Evolutionary conservation across 1,140 invertebrate genomes (phyloP).

Genomic region (Camponotus vicinus): DNA sequence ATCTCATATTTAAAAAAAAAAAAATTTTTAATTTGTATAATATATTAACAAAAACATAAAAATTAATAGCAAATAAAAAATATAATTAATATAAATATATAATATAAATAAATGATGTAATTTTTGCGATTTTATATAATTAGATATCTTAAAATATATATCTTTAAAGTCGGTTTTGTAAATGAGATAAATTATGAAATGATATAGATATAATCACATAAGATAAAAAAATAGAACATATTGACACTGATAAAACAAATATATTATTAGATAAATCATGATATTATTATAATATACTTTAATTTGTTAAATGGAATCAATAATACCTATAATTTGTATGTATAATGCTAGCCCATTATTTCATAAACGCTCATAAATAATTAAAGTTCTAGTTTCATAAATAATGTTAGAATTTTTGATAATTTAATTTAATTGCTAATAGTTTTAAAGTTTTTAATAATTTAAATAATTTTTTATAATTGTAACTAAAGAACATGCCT

Average conservation of each 20-base stretch:
- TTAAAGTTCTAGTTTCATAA: too few species aligned
- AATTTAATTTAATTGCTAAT: too few species aligned
- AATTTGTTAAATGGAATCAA: neutral
- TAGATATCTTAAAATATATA: neutral
- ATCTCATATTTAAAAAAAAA: neutral
- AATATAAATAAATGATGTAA: neutral
- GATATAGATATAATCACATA: neutral
- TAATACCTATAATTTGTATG: neutral
- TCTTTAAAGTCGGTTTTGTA: neutral
- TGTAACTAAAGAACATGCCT: too few species aligned
- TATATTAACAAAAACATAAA: neutral
- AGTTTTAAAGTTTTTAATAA: too few species aligned
- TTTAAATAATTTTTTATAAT: too few species aligned
- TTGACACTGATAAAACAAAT: neutral
- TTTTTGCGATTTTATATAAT: neutral
- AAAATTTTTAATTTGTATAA: neutral
- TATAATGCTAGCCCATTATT: too few species aligned
- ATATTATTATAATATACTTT: neutral
- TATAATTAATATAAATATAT: too few species aligned
- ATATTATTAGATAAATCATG: neutral
- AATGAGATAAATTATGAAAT: neutral
- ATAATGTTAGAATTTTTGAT: too few species aligned
- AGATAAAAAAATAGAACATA: neutral
- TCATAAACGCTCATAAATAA: too few species aligned
- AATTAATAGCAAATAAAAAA: neutral